Base-by-base conservation (phyloP, 2,888 invertebrate species). In the Hydropsyche betteni region DNA sequence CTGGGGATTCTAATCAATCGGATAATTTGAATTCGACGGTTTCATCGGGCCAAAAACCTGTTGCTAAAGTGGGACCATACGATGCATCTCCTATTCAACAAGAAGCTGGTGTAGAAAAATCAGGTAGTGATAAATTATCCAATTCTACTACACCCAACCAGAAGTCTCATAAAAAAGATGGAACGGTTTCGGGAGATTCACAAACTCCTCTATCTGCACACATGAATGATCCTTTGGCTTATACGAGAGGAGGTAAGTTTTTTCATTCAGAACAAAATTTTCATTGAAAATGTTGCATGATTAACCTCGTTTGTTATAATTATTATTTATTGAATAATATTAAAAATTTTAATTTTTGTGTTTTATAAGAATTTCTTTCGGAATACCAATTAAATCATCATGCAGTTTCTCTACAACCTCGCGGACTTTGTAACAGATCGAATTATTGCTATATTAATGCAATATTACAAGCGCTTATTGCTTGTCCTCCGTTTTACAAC, bases 401-500 rank as follows among this genome's bases (percentile, higher is more conserved):
- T 77, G 90, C 93, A 0, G 91, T 94, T 36, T 91, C 94, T 78
- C 87, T 98, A 61, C 90, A 94, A 81, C 97, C 98, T 0, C 91
- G 98, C 71, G 98, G 98, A 0, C 89, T 98, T 69, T 94, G 94
- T 74, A 98, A 98, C 85, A 92, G 94, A 80, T 95, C 95, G 79
- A 98, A 98, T 86, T 98, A 96, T 86, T 98, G 98, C 86, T 98
- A 98, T 83, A 95, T 98, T 78, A 98, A 98, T 85, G 94, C 98
- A 24, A 97, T 96, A 79, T 87, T 98, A 52, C 97, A 98, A 86
- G 97, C 98, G 0, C 86, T 98, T 80, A 89, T 98, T 44, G 97
- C 96, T 12, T 98, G 98, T 83, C 96, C 98, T 16, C 97, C 98
- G 0, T 94, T 98, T 86, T 97, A 96, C 84, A 97, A 98, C 86